Percentiles rank a stretch among this genome's conserved stretches.
Evolutionary conservation across 2,888 invertebrate species (phyloP).

Genomic region (Notodonta dromedarius): DNA sequence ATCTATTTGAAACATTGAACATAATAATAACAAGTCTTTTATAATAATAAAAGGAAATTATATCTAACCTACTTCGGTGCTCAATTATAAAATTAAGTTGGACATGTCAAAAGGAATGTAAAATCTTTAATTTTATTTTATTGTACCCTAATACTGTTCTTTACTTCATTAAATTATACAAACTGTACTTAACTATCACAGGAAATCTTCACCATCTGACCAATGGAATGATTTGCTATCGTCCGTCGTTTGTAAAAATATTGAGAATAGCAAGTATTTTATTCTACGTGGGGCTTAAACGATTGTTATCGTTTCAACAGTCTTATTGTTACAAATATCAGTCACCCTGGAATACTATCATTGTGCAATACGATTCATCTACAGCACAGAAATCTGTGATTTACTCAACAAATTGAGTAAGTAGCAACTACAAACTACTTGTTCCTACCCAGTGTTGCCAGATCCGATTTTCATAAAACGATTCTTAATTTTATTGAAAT

Average conservation of each 20-base stretch:
- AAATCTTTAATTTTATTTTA: conserved; percentile 29
- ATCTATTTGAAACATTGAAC: conserved; percentile 23
- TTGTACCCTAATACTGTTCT: conserved; percentile 39
- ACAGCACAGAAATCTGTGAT: neutral
- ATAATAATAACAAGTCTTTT: conserved; percentile 32
- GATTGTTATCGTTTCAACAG: conserved; percentile 36
- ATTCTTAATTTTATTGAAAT: no score
- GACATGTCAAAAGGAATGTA: conserved; percentile 42
- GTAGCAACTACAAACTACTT: neutral
- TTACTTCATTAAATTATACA: conserved; percentile 36
- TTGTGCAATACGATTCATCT: neutral
- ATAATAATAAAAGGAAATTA: conserved; percentile 21
- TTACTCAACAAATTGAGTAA: no score
- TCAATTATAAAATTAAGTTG: conserved; percentile 21
- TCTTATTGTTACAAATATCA: conserved; percentile 35
- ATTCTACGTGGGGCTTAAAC: conserved; percentile 41
- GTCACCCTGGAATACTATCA: conserved; percentile 17
- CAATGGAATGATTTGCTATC: conserved; percentile 49
- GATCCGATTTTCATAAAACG: no score
- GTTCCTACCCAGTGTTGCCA: no score
- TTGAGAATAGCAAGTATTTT: conserved; percentile 11
- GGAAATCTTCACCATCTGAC: conserved; percentile 47
- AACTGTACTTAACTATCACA: conserved; percentile 62
- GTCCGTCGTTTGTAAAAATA: conserved; percentile 22
- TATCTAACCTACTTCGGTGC: conserved; percentile 15